phyloP scores from a whole-genome alignment of 2,113 vertebrate species.

The Gadus macrocephalus region DNA sequence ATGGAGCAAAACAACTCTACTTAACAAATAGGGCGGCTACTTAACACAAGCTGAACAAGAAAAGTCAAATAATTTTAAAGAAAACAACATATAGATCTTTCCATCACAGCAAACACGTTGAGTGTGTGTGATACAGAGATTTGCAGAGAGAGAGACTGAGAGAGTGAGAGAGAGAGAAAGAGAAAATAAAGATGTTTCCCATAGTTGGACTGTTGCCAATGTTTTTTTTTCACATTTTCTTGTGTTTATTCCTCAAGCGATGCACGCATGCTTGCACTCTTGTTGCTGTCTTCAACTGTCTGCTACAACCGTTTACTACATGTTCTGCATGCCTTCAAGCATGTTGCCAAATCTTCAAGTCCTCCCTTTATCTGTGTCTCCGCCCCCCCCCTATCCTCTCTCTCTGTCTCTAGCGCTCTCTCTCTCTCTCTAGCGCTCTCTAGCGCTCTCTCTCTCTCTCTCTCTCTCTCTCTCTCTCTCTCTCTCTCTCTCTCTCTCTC shows the following conservation, averaged over 20 bases:
- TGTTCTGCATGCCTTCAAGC: slow-evolving; percentile 15
- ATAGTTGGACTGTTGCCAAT: slow-evolving; percentile 5
- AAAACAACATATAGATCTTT: too few relatives aligned
- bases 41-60: too few relatives aligned
- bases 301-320: not conserved
- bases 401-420: not conserved
- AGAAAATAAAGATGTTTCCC: too few relatives aligned
- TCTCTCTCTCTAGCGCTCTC: not conserved
- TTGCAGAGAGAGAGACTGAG: too few relatives aligned
- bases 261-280: slow-evolving; percentile 15
- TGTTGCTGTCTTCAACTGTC: not conserved
- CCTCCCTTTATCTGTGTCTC: slow-evolving; percentile 12
- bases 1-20: too few relatives aligned
- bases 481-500: not conserved
- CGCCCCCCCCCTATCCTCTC: slow-evolving; percentile 27
- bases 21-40: too few relatives aligned
- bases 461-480: slow-evolving; percentile 3
- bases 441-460: slow-evolving; percentile 1
- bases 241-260: slow-evolving; percentile 32
- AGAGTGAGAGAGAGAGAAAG: too few relatives aligned
- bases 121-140: too few relatives aligned
- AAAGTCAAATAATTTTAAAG: too few relatives aligned
- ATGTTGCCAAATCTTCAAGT: slow-evolving; percentile 26
- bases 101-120: too few relatives aligned
- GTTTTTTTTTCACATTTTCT: slow-evolving; percentile 48